Base-by-base conservation (phyloP, 2,113 vertebrate genomes). In the Ahaetulla prasina region DNA sequence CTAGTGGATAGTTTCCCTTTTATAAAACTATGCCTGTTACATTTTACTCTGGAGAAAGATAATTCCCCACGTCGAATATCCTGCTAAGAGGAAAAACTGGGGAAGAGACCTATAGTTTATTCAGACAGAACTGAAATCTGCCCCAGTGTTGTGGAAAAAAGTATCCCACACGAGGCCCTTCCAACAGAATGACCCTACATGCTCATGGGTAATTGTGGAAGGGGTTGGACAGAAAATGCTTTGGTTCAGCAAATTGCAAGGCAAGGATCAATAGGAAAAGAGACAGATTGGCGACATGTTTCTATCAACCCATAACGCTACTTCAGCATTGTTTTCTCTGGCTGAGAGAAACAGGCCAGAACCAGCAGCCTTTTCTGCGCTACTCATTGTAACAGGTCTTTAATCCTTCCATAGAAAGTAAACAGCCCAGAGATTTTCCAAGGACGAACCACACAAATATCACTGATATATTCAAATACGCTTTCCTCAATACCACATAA, bases 381-480 rank as follows among this genome's bases (percentile, higher is more conserved):
- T 95, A 95, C 91, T 94, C 95, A 96, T 90, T 97, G 95, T 97
- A 97, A 97, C 96, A 96, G 96, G 93, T 94, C 95, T 91, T 93
- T 97, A 96, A 97, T 96, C 97, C 96, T 93, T 86, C 93, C n/a
- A 84, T 90, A 85, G 93, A 95, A 93, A 92, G 95, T 96, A 97
- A 96, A 96, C 92, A 96, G 95, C 93, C 60, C 93, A 92, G 14
- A 43, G 94, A 92, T 93, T 92, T 90, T 8, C 92, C 92, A 94
- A 84, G 91, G 94, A 96, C 95, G 93, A 96, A 96, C 94, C 92
- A 89, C 94, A 96, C 95, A 97, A 94, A 97, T 90, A 95, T 94
- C 30, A 12, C 92, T 96, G 94, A 96, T 94, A 95, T 94, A 94
- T 90, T 54, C 91, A 27, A 27, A 95, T 93, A 94, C 88, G 39